Evolutionary conservation across 2,888 invertebrate genomes (phyloP).

Genomic region (Agrochola lychnidis): DNA sequence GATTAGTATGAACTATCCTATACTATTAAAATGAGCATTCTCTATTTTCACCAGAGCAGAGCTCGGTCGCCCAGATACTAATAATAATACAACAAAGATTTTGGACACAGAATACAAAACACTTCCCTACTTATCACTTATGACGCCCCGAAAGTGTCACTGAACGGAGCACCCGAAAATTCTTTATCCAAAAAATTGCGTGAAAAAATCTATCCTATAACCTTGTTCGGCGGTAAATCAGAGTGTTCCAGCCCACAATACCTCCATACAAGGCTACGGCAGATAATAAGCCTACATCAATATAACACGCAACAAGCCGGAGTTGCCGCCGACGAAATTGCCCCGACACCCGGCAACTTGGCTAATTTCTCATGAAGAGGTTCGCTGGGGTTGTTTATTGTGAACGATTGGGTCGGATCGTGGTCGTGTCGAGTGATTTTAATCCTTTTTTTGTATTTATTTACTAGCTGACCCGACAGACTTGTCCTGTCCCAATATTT

Average conservation of each 20-base stretch:
- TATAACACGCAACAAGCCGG: slow-evolving; percentile 71
- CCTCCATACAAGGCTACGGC: slow-evolving; percentile 65
- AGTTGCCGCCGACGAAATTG: slow-evolving; percentile 71
- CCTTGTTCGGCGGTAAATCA: slow-evolving; percentile 65
- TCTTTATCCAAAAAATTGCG: slow-evolving; percentile 53
- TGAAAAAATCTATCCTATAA: slow-evolving; percentile 54
- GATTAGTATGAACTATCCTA: too few species aligned
- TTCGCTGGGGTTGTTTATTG: slow-evolving; percentile 59
- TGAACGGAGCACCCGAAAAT: slow-evolving; percentile 35
- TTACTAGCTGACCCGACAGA: too few species aligned
- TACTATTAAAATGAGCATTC: too few species aligned
- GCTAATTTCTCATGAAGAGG: slow-evolving; percentile 79
- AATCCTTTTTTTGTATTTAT: not conserved
- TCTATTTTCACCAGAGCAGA: too few species aligned
- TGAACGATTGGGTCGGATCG: slow-evolving; percentile 56
- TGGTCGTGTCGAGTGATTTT: slow-evolving; percentile 4
- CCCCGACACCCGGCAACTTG: slow-evolving; percentile 75
- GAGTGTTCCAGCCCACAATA: slow-evolving; percentile 62
- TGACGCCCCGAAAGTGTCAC: slow-evolving; percentile 44
- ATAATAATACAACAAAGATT: slow-evolving; percentile 9
- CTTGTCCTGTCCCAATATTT: too few species aligned
- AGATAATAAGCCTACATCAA: slow-evolving; percentile 71
- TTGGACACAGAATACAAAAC: slow-evolving; percentile 17
- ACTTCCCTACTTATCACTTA: slow-evolving; percentile 28
- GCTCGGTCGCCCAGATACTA: too few species aligned